phyloP scores from a whole-genome alignment of 2,888 invertebrate species.

The Patella depressa region DNA sequence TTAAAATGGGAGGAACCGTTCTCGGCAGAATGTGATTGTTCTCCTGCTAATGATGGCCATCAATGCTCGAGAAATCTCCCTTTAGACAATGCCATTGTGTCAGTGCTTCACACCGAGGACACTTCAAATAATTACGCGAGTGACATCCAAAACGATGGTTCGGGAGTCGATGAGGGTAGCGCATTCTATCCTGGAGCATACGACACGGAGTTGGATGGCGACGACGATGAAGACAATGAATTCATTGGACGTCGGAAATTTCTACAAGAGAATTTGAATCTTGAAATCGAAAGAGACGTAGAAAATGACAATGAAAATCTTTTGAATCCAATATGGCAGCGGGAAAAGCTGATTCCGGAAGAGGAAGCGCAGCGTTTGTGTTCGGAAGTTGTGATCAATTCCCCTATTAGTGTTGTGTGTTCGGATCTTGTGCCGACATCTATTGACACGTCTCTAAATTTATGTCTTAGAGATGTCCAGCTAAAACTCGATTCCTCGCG shows the following conservation, averaged over 20 bases:
- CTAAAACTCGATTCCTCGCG: background rate
- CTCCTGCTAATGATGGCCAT: background rate
- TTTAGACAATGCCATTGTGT: background rate
- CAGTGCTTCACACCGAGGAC: background rate
- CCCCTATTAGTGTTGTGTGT: background rate
- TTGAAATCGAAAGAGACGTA: background rate
- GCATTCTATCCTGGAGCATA: too few relatives aligned
- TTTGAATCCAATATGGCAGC: background rate
- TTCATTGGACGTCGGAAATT: background rate
- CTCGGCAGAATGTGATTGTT: background rate
- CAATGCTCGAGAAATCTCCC: background rate
- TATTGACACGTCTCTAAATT: background rate
- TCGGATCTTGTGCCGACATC: background rate
- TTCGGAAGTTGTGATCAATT: background rate
- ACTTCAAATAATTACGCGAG: background rate
- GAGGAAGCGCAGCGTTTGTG: background rate
- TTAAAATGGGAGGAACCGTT: background rate
- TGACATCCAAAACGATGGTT: background rate
- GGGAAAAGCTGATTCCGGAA: background rate
- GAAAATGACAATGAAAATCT: background rate
- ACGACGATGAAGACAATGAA: background rate
- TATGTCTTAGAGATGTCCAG: background rate
- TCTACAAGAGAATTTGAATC: background rate
- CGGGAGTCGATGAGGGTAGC: background rate
- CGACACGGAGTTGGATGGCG: background rate